These are phyloP conservation scores for Jacana jacana DNA, from an alignment of 2,113 vertebrate genomes.

Conservation along the genomic window DNA sequence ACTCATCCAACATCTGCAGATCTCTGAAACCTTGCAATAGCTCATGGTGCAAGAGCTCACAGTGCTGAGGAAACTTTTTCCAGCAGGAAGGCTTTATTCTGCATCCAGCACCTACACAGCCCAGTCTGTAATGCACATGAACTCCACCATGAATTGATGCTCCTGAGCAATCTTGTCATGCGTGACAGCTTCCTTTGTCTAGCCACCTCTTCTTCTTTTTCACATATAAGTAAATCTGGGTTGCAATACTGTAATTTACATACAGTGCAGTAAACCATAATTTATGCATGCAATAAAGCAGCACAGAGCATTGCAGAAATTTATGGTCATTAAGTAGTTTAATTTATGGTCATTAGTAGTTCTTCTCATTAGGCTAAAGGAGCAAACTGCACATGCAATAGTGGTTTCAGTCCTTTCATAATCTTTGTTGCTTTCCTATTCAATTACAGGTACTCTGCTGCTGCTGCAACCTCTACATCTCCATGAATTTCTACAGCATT, in stretches of 20 bases:
- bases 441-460: background rate
- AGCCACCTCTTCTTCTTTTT: background rate
- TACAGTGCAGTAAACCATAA: background rate
- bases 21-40: background rate
- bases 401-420: background rate
- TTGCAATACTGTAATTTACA: background rate
- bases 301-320: background rate
- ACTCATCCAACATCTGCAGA: background rate
- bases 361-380: background rate
- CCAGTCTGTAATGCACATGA: fast-evolving
- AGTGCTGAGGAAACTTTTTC: background rate
- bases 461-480: background rate
- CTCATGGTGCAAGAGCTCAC: background rate
- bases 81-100: background rate
- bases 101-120: background rate
- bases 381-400: background rate
- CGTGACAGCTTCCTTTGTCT: background rate
- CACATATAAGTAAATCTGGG: background rate
- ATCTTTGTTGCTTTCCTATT: background rate
- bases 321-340: background rate
- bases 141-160: fast-evolving
- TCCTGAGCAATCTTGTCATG: background rate
- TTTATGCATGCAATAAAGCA: background rate
- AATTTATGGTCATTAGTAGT: too few species aligned
- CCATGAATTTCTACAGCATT: slow-evolving; percentile 14